These are phyloP conservation scores for Oreocharis arfaki DNA, from an alignment of 2,113 vertebrate species.

Conservation along the genomic window DNA sequence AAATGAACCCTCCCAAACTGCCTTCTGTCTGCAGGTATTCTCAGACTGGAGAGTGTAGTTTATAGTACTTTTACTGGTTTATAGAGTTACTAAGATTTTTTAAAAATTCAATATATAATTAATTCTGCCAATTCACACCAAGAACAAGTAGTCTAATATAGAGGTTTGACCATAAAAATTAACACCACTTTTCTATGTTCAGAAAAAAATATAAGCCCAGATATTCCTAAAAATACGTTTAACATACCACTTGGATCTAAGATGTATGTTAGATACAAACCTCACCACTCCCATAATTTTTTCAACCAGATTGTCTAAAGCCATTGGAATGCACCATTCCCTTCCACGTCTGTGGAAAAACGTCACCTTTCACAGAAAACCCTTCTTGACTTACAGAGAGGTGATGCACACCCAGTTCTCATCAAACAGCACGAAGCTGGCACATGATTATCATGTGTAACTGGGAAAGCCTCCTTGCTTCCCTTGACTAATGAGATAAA, in stretches of 20 bases:
- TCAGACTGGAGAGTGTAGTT: neutral
- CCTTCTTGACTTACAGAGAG: neutral
- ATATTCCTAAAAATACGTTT: neutral
- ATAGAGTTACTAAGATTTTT: neutral
- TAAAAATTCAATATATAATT: neutral
- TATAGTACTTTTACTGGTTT: neutral
- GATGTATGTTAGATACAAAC: neutral
- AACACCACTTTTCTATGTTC: neutral
- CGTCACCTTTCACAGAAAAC: neutral
- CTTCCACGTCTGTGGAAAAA: neutral
- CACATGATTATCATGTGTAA: neutral
- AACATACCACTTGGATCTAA: neutral
- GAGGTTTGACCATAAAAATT: neutral
- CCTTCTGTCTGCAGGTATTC: neutral
- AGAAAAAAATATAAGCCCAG: neutral
- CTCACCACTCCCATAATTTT: rapidly evolving
- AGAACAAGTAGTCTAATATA: neutral
- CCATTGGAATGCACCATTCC: neutral
- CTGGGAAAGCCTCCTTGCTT: neutral
- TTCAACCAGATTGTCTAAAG: neutral
- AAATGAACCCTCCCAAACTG: neutral
- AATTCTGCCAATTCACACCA: neutral
- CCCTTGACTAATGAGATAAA: neutral
- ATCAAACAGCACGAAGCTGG: rapidly evolving
- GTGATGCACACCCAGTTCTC: neutral